Evolutionary conservation across 2,113 vertebrate species (phyloP).

Genomic region (Oncorhynchus gorbuscha): DNA sequence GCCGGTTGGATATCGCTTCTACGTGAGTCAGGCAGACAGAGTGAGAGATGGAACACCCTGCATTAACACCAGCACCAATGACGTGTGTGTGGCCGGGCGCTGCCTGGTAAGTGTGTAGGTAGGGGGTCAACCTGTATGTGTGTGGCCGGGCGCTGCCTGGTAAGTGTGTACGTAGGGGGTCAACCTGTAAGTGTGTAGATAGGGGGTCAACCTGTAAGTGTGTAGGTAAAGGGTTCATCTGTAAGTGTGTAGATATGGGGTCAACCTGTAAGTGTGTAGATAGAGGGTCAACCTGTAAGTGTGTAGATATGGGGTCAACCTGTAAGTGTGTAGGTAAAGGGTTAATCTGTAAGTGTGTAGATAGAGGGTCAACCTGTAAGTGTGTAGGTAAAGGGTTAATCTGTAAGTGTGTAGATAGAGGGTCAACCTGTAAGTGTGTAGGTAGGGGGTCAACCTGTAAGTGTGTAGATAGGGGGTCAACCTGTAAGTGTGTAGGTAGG

Average conservation of each 20-base stretch:
- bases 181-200: not conserved
- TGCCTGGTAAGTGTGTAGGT: conserved; percentile 80
- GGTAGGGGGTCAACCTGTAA: too few relatives aligned
- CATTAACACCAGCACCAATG: conserved; percentile 66
- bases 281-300: too few relatives aligned
- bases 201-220: not conserved
- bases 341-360: too few relatives aligned
- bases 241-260: not conserved
- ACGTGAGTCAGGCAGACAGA: conserved; percentile 84
- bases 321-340: too few relatives aligned
- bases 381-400: too few relatives aligned
- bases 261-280: not conserved
- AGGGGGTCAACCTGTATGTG: conserved; percentile 1
- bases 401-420: too few relatives aligned
- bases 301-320: too few relatives aligned
- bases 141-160: conserved; percentile 80
- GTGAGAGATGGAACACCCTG: conserved; percentile 85
- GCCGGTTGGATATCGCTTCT: conserved; percentile 86
- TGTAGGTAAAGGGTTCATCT: not conserved
- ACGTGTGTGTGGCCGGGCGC: conserved; percentile 81
- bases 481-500: too few relatives aligned
- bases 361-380: too few relatives aligned
- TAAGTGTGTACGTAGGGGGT: not conserved
- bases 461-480: too few relatives aligned
- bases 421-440: too few relatives aligned